A percentile compares a stretch with the other conserved stretches of the same genome.
These are phyloP conservation scores for Caracal caracal DNA, from an alignment of 2,113 vertebrate genomes.

Conservation along the genomic window DNA sequence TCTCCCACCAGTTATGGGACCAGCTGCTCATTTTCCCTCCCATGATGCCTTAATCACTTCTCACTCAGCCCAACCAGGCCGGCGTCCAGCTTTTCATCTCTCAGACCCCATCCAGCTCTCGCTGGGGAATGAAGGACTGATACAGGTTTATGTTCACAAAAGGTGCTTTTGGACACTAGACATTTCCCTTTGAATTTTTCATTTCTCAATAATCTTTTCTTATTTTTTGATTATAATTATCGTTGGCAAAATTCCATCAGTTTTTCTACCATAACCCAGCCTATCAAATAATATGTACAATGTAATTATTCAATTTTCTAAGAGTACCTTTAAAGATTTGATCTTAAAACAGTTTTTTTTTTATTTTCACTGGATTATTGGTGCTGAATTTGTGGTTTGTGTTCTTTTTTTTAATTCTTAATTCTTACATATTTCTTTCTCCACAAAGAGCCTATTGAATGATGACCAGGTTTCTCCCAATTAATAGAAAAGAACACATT, in stretches of 20 bases:
- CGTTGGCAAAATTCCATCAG: not conserved
- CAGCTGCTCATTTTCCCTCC: not conserved
- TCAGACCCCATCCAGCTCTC: not conserved
- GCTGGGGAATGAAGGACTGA: not conserved
- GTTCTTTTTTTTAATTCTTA: not conserved
- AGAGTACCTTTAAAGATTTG: not conserved
- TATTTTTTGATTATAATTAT: not conserved
- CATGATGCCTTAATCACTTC: not conserved
- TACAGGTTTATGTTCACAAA: not conserved
- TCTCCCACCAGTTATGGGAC: not conserved
- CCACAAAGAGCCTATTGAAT: not conserved
- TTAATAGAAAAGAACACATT: slow-evolving; percentile 62
- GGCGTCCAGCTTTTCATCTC: not conserved
- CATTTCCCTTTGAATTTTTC: slow-evolving; percentile 6
- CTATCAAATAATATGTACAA: not conserved
- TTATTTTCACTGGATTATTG: slow-evolving; percentile 43
- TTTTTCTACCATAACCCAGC: not conserved
- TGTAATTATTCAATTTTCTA: not conserved
- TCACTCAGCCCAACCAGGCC: not conserved
- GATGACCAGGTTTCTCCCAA: slow-evolving; percentile 57
- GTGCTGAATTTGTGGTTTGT: not conserved
- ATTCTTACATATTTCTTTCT: slow-evolving; percentile 49
- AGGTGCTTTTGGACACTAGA: not conserved
- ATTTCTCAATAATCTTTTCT: not conserved
- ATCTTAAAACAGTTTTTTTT: not conserved